phyloP scores from a whole-genome alignment of 2,797 vertebrate genomes.

The Pseudotriccus pelzelni region DNA sequence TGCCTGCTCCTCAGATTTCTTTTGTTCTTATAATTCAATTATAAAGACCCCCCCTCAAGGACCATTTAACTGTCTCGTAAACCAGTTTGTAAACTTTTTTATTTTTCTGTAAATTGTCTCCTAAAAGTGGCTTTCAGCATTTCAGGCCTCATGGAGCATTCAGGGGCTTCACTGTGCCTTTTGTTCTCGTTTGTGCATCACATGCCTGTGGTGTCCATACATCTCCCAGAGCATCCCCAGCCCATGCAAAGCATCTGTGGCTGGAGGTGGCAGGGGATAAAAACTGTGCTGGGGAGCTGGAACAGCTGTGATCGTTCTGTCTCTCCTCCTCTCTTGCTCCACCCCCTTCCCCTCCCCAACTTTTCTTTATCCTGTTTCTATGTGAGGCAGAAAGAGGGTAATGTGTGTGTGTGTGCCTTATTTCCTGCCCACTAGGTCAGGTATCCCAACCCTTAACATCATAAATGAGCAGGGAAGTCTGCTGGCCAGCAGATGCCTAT shows the following conservation, averaged over 20 bases:
- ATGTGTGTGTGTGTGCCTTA: not conserved
- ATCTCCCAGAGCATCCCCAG: not conserved
- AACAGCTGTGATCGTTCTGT: not conserved
- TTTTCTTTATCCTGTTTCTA: not conserved
- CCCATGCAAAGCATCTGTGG: accelerated
- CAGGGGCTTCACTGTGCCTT: not conserved
- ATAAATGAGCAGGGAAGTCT: not conserved
- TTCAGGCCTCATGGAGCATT: not conserved
- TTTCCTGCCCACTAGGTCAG: constrained; percentile 13
- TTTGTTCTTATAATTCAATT: constrained; percentile 68
- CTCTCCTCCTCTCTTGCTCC: not conserved
- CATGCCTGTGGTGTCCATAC: not conserved
- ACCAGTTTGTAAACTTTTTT: constrained; percentile 64
- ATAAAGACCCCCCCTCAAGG: constrained; percentile 24
- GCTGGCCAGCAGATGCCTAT: constrained; percentile 13
- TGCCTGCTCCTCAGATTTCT: constrained; percentile 63
- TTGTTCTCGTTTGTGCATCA: not conserved
- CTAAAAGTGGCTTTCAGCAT: constrained; percentile 21
- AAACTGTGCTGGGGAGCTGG: not conserved
- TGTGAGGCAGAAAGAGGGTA: not conserved
- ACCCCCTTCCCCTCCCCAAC: not conserved
- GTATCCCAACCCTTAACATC: not conserved
- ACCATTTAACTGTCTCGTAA: constrained; percentile 42
- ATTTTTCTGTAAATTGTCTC: constrained; percentile 60
- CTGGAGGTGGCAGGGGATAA: not conserved